Percentiles rank a stretch among this genome's conserved stretches.
These are phyloP conservation scores for Gnathonemus echidnorhynchus DNA, from an alignment of 2,113 vertebrate species.

Conservation along the genomic window DNA sequence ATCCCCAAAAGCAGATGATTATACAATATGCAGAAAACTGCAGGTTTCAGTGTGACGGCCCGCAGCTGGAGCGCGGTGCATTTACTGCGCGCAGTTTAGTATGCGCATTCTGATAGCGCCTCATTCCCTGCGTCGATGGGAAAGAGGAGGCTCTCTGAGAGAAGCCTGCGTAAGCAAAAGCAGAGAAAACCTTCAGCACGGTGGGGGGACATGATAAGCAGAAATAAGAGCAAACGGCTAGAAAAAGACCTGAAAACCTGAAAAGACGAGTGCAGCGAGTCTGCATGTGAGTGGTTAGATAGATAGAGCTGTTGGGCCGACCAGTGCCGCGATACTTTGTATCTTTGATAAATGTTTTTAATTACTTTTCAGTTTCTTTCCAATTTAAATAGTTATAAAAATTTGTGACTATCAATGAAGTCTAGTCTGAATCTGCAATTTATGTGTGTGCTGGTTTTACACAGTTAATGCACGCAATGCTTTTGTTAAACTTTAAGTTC, in stretches of 20 bases:
- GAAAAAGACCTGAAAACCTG: neutral
- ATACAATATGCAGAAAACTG: conserved; percentile 60
- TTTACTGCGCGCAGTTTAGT: conserved; percentile 19
- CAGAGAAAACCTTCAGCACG: neutral
- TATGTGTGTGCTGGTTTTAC: neutral
- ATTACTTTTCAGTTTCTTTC: neutral
- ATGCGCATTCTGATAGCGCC: conserved; percentile 17
- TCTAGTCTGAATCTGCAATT: neutral
- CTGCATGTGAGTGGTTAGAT: neutral
- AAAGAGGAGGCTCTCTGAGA: neutral
- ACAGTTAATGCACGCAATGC: neutral
- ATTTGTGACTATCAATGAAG: neutral
- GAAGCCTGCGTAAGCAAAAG: neutral
- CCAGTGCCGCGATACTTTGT: neutral
- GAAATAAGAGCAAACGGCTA: neutral
- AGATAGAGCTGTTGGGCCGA: neutral
- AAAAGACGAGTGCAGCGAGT: neutral
- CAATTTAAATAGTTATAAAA: neutral
- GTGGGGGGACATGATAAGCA: neutral
- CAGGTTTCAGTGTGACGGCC: conserved; percentile 59
- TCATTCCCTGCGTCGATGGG: neutral
- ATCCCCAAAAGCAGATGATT: conserved; percentile 50
- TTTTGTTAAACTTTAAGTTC: neutral
- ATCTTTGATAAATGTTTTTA: neutral
- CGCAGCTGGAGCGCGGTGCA: conserved; percentile 33